phyloP scores from a whole-genome alignment of 2,113 vertebrate genomes.

The Dipodomys stephensi region DNA sequence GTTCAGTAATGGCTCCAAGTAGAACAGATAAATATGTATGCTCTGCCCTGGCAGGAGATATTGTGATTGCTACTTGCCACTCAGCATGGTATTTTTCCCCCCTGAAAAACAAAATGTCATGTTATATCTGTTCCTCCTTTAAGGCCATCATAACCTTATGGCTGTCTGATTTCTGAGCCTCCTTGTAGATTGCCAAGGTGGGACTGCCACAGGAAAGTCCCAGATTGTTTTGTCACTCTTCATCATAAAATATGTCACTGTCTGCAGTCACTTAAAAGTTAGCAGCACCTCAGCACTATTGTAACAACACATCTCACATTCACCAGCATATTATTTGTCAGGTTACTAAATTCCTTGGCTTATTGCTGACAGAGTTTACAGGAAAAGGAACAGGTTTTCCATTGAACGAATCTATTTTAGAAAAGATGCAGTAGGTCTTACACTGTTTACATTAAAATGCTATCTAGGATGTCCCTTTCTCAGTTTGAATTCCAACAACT shows the following conservation, averaged over 20 bases:
- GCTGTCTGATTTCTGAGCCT: neutral
- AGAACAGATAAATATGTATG: neutral
- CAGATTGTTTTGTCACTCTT: neutral
- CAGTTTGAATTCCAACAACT: constrained; percentile 24
- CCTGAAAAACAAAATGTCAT: neutral
- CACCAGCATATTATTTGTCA: constrained; percentile 22
- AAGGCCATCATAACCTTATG: neutral
- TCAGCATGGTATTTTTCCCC: neutral
- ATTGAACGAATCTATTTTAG: constrained; percentile 29
- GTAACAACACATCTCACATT: neutral
- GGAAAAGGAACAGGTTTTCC: neutral
- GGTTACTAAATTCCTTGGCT: constrained; percentile 5
- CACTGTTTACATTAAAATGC: constrained; percentile 38
- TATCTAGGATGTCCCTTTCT: neutral
- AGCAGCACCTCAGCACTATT: neutral
- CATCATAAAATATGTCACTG: neutral
- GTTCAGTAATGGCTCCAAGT: neutral
- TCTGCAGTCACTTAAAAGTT: constrained; percentile 33
- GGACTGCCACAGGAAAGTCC: neutral
- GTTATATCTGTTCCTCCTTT: neutral
- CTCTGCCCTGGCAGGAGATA: neutral
- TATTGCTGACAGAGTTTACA: constrained; percentile 43
- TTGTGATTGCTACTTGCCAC: neutral
- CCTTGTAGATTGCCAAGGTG: neutral
- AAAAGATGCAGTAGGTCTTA: neutral